A percentile compares a stretch with the other conserved stretches of the same genome.
Evolutionary conservation across 2,888 invertebrate genomes (phyloP).

Genomic region (Eulithis prunata): DNA sequence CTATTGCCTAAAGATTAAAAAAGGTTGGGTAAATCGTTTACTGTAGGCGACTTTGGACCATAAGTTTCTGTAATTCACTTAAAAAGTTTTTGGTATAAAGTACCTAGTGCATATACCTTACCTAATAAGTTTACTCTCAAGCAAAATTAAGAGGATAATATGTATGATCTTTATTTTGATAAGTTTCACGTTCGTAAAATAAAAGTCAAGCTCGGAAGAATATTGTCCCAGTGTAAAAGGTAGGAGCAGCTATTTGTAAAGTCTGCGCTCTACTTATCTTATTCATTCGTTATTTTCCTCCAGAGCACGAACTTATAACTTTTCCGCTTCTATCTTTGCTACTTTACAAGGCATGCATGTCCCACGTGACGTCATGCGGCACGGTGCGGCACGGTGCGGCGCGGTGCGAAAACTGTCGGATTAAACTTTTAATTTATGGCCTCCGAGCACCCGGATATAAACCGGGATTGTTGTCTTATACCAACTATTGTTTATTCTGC

Average conservation of each 20-base stretch:
- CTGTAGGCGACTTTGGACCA: no score
- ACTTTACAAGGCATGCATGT: background rate
- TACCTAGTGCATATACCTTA: no score
- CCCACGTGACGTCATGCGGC: background rate
- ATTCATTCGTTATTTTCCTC: slow-evolving; percentile 4
- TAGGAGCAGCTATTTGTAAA: slow-evolving; percentile 1
- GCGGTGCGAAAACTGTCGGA: slow-evolving; percentile 4
- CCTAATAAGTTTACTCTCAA: no score
- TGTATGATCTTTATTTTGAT: no score
- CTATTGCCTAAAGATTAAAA: slow-evolving; percentile 1
- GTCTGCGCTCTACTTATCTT: background rate
- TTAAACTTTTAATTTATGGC: slow-evolving; percentile 20
- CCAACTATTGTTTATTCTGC: slow-evolving; percentile 11
- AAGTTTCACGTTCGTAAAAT: no score
- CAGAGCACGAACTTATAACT: background rate
- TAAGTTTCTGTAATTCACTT: no score
- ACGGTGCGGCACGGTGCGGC: slow-evolving; percentile 7
- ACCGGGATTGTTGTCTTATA: slow-evolving; percentile 14
- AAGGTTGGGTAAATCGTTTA: background rate
- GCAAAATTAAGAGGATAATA: no score
- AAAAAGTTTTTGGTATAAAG: background rate
- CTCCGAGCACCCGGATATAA: slow-evolving; percentile 12
- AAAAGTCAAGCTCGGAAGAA: no score
- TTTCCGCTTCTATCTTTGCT: slow-evolving; percentile 1
- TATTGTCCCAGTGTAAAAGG: background rate